Evolutionary conservation across 1,140 invertebrate species (phyloP), one percentile per base, ranked within the genome.

Genomic region (Caenorhabditis brenneri): DNA sequence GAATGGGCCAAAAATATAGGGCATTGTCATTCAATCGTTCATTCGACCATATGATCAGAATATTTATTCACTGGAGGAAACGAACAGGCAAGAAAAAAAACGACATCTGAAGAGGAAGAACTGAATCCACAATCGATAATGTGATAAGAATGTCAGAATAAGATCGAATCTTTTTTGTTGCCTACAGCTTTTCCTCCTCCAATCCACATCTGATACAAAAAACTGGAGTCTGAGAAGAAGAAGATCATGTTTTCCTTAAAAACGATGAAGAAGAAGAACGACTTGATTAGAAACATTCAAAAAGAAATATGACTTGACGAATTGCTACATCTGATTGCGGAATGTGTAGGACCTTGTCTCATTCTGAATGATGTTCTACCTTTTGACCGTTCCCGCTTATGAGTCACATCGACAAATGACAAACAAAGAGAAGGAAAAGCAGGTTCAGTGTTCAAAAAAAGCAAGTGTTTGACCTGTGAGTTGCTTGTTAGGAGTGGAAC

Each of bases 231-330:
- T 74, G 36, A 42, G 24, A 29, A 10, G 53, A 55, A 9, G 22
- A 74, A 19, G 36, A 74, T 74, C 65, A 74, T 74, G 65, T 74
- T 39, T 74, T 74, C 36, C 33, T 74, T 5, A 55, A 55, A 55
- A 55, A 55, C 19, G n/a, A 51, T 15, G 24, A 55, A 55, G 53
- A 55, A 55, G 53, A 55, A 74, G 33, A 74, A 74, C 36, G 36
- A 74, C 65, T 74, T 74, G 36, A 74, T 74, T 74, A 42, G 65
- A 74, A 74, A 74, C 65, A 74, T 42, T 74, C 36, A 46, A n/a
- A 42, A 12, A 42, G 33, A 74, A 74, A 74, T 74, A 42, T 74
- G 65, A 42, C 33, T 74, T 74, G 65, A 42, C 65, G 65, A n/a
- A n/a, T n/a, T n/a, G n/a, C n/a, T 74, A 19, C 65, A 39, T 7